Conservation (phyloP, 2,113 vertebrate species). For the Poeciliopsis turrubarensis region DNA sequence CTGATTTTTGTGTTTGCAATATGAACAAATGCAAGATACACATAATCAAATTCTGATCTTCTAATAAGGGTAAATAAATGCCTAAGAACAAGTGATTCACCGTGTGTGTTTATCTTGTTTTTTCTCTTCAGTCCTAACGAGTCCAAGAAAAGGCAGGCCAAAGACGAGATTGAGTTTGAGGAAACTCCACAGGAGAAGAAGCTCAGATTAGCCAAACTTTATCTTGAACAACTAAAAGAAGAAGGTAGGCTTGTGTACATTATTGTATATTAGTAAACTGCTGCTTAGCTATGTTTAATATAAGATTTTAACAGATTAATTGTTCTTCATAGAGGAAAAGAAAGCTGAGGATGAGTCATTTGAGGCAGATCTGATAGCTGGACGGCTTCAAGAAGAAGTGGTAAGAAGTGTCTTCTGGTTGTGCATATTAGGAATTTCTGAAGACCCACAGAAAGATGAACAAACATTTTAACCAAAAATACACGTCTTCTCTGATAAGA, state of each 20-base stretch:
- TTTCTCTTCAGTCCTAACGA: constrained; percentile 49
- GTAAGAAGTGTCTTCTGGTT: constrained; percentile 71
- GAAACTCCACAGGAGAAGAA: constrained; percentile 96
- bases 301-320: neutral
- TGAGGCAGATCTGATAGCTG: constrained; percentile 84
- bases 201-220: constrained; percentile 89
- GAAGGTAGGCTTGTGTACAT: constrained; percentile 77
- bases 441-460: neutral
- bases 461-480: no score
- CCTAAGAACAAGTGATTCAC: neutral
- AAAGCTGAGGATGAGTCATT: constrained; percentile 83
- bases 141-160: constrained; percentile 59
- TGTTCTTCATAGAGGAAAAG: constrained; percentile 81
- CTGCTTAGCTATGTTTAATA: neutral
- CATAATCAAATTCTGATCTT: no score
- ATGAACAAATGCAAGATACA: no score
- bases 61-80: neutral
- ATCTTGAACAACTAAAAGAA: constrained; percentile 87
- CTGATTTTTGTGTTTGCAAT: no score
- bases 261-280: fast-evolving
- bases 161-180: constrained; percentile 80
- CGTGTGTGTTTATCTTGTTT: neutral
- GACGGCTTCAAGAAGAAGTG: constrained; percentile 91
- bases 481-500: no score
- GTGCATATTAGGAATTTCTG: no score